These are phyloP conservation scores for Drosophila bocki DNA, from an alignment of 1,140 invertebrate species.

Conservation along the genomic window DNA sequence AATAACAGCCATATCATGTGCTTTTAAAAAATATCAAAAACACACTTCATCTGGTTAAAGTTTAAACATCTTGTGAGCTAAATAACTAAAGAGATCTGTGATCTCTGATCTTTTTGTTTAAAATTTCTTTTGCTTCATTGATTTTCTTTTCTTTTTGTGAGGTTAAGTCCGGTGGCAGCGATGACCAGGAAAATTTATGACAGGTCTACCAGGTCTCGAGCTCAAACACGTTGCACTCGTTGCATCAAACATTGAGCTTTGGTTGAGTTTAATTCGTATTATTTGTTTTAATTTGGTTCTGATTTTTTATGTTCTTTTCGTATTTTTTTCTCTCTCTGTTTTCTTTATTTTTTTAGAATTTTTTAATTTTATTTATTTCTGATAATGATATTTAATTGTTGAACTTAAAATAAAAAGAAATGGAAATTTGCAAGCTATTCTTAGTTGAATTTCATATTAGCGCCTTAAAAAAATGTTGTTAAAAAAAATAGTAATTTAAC, in stretches of 20 bases:
- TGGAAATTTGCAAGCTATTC: not conserved
- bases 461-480: not conserved
- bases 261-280: not conserved
- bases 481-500: too few relatives aligned
- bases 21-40: not conserved
- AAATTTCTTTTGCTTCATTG: slow-evolving; percentile 2
- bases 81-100: not conserved
- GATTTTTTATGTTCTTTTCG: not conserved
- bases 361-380: not conserved
- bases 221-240: slow-evolving; percentile 19
- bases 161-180: slow-evolving; percentile 20
- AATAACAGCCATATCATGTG: slow-evolving; percentile 4
- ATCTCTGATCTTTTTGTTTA: not conserved
- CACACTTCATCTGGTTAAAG: not conserved
- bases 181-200: slow-evolving; percentile 11
- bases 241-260: slow-evolving; percentile 27
- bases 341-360: not conserved
- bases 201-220: not conserved
- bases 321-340: not conserved
- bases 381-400: slow-evolving; percentile 3
- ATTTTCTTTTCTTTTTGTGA: slow-evolving; percentile 10
- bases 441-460: too few relatives aligned
- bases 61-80: not conserved
- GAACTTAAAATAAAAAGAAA: not conserved
- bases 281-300: not conserved